Conservation (phyloP, 2,797 vertebrate species). For the Enteromius argenteus region DNA sequence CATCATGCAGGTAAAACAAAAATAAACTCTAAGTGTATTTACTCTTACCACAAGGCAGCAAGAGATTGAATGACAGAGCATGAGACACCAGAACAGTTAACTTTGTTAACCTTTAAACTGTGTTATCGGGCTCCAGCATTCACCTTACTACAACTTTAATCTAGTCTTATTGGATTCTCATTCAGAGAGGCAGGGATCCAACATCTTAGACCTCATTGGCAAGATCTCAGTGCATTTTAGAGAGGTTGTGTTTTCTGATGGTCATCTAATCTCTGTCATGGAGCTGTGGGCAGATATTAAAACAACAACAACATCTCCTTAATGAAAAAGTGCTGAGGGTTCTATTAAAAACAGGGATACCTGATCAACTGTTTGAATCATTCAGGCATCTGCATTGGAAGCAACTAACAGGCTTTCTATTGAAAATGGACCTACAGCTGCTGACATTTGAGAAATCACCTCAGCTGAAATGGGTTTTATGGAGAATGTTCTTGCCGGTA, state of each 20-base stretch:
- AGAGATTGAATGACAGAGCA: not conserved
- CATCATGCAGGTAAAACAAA: not conserved
- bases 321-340: constrained; percentile 61
- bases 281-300: constrained; percentile 45
- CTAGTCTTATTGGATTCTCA: constrained; percentile 9
- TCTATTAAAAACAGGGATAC: constrained; percentile 50
- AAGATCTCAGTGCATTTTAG: constrained; percentile 36
- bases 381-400: constrained; percentile 23
- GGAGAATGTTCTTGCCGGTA: constrained; percentile 43
- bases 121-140: constrained; percentile 10
- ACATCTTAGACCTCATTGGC: constrained; percentile 40
- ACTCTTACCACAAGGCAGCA: not conserved
- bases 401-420: constrained; percentile 45
- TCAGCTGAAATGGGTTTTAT: constrained; percentile 49
- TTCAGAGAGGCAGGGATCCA: constrained; percentile 29
- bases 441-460: constrained; percentile 51
- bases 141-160: constrained; percentile 25
- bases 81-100: not conserved
- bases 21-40: not conserved
- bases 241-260: constrained; percentile 52
- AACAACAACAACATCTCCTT: constrained; percentile 45
- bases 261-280: constrained; percentile 50
- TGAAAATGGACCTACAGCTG: constrained; percentile 43
- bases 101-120: constrained; percentile 21
- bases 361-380: constrained; percentile 48